Base-by-base conservation (phyloP, 1,140 invertebrate species). In the Heliconius hewitsoni region DNA sequence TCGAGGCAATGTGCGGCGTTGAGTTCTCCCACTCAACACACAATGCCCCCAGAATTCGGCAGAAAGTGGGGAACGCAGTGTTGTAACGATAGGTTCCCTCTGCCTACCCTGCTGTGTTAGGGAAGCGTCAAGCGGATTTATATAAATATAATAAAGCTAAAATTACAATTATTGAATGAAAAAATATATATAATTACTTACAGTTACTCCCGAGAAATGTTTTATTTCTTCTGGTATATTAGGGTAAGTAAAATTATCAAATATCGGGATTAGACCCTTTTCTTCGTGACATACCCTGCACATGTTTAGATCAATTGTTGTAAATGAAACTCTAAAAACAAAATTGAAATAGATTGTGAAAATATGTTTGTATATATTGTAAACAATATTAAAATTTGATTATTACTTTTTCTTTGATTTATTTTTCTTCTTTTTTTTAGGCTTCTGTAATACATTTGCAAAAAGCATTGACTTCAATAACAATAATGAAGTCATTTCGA, bases 391-490 rank as follows among this genome's bases (percentile, higher is more conserved):
- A 3, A 66, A 60, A 37, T 37, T 27, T 34, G 42, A 19, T 79
- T 87, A 87, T 85, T 87, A 91, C 87, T 71, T 71, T 86, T 89
- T 88, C 37, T 84, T 87, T 34, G 82, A 74, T 77, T 88, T 91
- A 39, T 75, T 75, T 81, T 83, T 89, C 80, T 89, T 91, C 79
- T 88, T 91, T 77, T 87, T 92, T 80, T 87, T 89, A 19, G 76
- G 86, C 77, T 88, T 90, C 71, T 90, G 84, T 46, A 90, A 81
- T 75, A 85, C 86, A 77, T 85, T 91, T 50, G 90, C 89, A 77
- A 88, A 90, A 74, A 93, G 78, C 87, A 93, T 89, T 23, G 92
- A 92, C 75, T 92, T 93, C 55, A 93, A 75, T 76, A 93, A 80
- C 50, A 93, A 75, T 79, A 93, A 84, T 70, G 91, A 92, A 81